Percentiles rank a stretch among this genome's conserved stretches.
phyloP scores from a whole-genome alignment of 35 echinoderm and acorn worm genomes.

The Apostichopus parvimensis region DNA sequence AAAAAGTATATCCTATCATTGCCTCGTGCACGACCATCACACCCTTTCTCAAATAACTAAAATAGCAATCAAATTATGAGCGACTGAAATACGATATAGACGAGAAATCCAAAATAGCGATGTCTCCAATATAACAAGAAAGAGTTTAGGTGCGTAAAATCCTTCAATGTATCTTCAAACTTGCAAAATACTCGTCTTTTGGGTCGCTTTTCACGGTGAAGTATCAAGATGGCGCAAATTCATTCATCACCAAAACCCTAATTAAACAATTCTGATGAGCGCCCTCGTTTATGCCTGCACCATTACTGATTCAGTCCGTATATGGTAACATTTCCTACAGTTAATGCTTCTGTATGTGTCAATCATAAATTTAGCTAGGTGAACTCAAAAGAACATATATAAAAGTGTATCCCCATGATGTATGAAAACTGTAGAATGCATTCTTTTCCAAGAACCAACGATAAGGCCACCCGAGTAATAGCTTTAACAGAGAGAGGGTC shows the following conservation, averaged over 20 bases:
- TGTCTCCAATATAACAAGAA: neutral
- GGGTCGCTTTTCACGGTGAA: neutral
- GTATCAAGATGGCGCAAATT: conserved; percentile 56
- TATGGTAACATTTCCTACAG: neutral
- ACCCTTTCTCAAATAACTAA: conserved; percentile 32
- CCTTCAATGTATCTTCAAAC: neutral
- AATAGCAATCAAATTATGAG: conserved; percentile 20
- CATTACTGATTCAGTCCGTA: neutral
- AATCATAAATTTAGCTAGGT: too few species aligned
- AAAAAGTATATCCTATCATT: conserved; percentile 46
- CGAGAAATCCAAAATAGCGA: neutral
- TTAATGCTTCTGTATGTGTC: too few species aligned
- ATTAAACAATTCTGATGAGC: conserved; percentile 20
- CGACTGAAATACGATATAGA: neutral
- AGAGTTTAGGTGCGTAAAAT: neutral
- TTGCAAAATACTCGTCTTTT: neutral
- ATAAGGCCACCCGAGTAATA: too few species aligned
- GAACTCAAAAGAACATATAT: too few species aligned
- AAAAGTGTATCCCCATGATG: too few species aligned
- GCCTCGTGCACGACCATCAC: conserved; percentile 55
- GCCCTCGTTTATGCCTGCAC: neutral
- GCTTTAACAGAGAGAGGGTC: too few species aligned
- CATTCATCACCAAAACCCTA: neutral
- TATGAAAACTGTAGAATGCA: too few species aligned
- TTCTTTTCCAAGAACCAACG: too few species aligned